A percentile compares a stretch with the other conserved stretches of the same genome.
phyloP scores from a whole-genome alignment of 23 tunicate species.

The Halocynthia aurantium region DNA sequence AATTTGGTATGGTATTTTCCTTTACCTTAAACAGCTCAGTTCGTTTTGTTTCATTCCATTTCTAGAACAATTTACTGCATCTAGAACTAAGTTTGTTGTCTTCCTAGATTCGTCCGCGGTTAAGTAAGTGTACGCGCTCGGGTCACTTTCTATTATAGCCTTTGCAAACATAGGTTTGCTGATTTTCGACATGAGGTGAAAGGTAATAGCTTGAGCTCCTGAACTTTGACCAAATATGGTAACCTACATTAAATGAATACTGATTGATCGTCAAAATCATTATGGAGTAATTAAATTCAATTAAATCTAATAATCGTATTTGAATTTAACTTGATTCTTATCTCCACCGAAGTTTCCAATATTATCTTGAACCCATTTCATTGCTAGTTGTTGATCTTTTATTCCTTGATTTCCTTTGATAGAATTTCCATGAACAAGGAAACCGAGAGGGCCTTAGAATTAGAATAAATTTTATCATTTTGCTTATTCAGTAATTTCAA shows the following conservation, averaged over 20 bases:
- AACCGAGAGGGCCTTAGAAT: conserved; percentile 25
- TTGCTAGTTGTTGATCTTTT: conserved; percentile 60
- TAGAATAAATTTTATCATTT: no score
- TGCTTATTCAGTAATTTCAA: no score
- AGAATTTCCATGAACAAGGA: conserved; percentile 10
- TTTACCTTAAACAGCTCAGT: no score
- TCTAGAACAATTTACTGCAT: no score
- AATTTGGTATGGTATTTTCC: no score
- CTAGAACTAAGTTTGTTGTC: no score
- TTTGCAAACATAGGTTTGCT: not conserved
- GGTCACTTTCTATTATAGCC: not conserved
- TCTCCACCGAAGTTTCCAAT: conserved; percentile 51
- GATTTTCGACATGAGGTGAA: not conserved
- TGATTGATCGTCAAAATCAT: no score
- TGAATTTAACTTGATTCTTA: conserved; percentile 16
- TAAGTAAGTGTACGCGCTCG: conserved; percentile 7
- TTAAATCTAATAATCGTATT: no score
- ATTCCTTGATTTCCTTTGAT: conserved; percentile 36
- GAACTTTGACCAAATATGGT: conserved; percentile 8
- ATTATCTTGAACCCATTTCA: conserved; percentile 48
- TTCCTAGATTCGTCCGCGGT: conserved; percentile 15
- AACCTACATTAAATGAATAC: not conserved
- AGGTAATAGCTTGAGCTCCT: conserved; percentile 1
- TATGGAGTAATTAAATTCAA: not conserved
- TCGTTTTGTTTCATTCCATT: no score